Conservation (phyloP, 2,797 vertebrate genomes). For the Limosa lapponica region DNA sequence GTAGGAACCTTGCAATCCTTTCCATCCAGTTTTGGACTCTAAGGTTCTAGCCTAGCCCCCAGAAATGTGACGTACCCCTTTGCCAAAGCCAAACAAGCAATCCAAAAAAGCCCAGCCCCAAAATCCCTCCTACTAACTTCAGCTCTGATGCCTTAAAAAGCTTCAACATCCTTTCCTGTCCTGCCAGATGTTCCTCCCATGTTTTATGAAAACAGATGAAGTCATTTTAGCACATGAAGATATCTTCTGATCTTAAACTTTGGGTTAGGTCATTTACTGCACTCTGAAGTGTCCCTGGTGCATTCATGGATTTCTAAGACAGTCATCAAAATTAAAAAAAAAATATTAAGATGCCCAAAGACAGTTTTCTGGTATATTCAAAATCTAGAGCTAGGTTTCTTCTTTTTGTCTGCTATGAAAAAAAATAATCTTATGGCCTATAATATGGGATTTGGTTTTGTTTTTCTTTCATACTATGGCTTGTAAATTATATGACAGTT, state of each 20-base stretch:
- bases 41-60: neutral
- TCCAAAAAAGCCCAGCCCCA: neutral
- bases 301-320: conserved; percentile 14
- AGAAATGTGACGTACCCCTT: neutral
- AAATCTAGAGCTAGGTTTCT: neutral
- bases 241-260: conserved; percentile 51
- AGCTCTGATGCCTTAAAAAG: neutral
- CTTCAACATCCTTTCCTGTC: conserved; percentile 6
- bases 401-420: neutral
- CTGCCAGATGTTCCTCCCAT: conserved; percentile 53
- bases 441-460: neutral
- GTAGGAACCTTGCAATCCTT: neutral
- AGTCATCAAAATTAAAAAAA: neutral
- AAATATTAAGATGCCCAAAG: neutral
- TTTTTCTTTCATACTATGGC: neutral
- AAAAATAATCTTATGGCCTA: neutral
- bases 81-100: neutral
- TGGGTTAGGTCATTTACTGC: conserved; percentile 21
- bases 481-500: neutral
- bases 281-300: conserved; percentile 23
- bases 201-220: conserved; percentile 58
- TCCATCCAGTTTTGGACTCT: neutral
- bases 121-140: neutral
- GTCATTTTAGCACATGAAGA: conserved; percentile 53
- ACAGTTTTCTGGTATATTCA: neutral